Evolutionary conservation across 2,113 vertebrate genomes (phyloP), one percentile per base, ranked within the genome.

Genomic region (Rana temporaria): DNA sequence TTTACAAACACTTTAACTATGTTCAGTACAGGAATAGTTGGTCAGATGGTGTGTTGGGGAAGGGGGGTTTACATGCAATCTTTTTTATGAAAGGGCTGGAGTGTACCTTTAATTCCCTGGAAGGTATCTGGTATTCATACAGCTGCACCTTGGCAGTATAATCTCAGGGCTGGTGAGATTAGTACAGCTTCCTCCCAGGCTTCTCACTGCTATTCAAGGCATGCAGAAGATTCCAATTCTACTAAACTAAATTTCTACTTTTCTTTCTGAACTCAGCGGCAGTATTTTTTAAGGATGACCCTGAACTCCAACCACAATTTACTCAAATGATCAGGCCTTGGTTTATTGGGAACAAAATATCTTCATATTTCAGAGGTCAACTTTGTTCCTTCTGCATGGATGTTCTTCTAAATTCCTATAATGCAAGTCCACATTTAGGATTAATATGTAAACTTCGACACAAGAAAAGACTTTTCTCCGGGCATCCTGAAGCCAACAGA

Each of bases 401-500:
- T 26, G n/a, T 38, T 52, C 42, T 52, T 38, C 59, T 52, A 30
- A 60, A 77, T 77, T 77, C 59, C 74, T 52, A 24, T 52, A 18
- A 8, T 18, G 15, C 3, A 24, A 63, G 26, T 74, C 53, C 55
- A 38, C 24, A 19, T 26, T 38, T 26, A 19, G 15, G 63, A 26
- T 48, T 24, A 52, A 22, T 42, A 26, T 77, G 74, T 19, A 14
- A 77, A 42, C 38, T 19, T 66, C 75, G 30, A 56, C 62, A 78
- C 62, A 78, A 55, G 52, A 66, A 78, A 62, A 65, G 42, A 56
- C 42, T 66, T 78, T 78, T 78, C 76, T 30, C 62, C 17, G 42
- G 63, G 76, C 76, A 78, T 66, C 75, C 63, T 55, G 64, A 57
- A 79, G 67, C 64, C 52, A 9, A 68, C 48, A 68, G 53, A 68